phyloP scores from a whole-genome alignment of 2,888 invertebrate genomes.

The Chrysolina americana region DNA sequence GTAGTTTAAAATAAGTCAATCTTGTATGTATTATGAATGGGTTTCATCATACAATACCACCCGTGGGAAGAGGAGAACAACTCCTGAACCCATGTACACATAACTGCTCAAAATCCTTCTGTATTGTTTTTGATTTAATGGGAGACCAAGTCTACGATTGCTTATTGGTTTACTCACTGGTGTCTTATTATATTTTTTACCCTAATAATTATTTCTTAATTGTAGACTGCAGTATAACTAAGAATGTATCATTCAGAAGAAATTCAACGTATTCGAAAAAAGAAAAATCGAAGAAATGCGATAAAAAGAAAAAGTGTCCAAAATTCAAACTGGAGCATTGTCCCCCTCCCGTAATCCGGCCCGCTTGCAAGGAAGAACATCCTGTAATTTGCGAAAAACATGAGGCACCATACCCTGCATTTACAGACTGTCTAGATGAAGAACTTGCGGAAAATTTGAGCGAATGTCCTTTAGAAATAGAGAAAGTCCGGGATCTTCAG shows the following conservation, averaged over 20 bases:
- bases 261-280: slow-evolving; percentile 4
- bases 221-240: neutral
- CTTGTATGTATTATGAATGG: too few relatives aligned
- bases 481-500: slow-evolving; percentile 53
- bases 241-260: neutral
- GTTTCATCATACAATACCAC: too few relatives aligned
- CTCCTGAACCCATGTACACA: too few relatives aligned
- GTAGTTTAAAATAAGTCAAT: too few relatives aligned
- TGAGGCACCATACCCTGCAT: slow-evolving; percentile 51
- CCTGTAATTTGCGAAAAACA: slow-evolving; percentile 32
- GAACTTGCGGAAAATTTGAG: slow-evolving; percentile 50
- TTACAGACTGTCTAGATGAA: slow-evolving; percentile 56
- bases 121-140: too few relatives aligned
- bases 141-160: too few relatives aligned
- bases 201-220: neutral
- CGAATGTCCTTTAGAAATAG: slow-evolving; percentile 54
- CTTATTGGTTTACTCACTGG: too few relatives aligned
- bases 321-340: slow-evolving; percentile 37
- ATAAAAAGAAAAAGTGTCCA: slow-evolving; percentile 34
- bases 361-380: neutral
- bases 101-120: too few relatives aligned
- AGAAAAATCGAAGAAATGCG: slow-evolving; percentile 23
- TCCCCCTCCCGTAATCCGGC: slow-evolving; percentile 18
- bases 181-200: too few relatives aligned
- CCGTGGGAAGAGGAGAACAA: too few relatives aligned